phyloP scores from a whole-genome alignment of 1,140 invertebrate species.

The Calliopsis andreniformis region DNA sequence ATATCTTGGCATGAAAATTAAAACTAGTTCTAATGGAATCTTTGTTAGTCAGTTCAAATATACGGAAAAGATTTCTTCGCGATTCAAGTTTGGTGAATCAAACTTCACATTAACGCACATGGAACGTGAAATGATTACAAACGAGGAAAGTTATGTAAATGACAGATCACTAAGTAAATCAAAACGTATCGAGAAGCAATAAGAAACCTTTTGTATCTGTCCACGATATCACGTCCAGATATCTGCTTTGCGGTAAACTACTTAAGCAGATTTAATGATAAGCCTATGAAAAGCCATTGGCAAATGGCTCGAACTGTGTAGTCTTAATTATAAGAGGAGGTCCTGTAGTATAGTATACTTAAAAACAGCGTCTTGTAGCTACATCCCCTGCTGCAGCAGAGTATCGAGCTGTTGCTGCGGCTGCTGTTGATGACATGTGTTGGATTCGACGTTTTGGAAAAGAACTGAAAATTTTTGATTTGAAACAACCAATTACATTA shows the following conservation, averaged over 20 bases:
- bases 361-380: neutral
- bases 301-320: slow-evolving; percentile 44
- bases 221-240: slow-evolving; percentile 58
- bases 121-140: slow-evolving; percentile 49
- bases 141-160: slow-evolving; percentile 34
- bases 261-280: slow-evolving; percentile 64
- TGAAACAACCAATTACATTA: neutral
- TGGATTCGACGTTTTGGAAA: neutral
- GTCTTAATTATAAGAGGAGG: neutral
- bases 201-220: neutral
- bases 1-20: neutral
- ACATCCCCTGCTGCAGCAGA: neutral
- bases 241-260: slow-evolving; percentile 70
- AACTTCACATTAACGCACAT: slow-evolving; percentile 50
- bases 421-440: neutral
- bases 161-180: slow-evolving; percentile 54
- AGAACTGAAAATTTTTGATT: neutral
- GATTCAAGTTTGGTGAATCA: slow-evolving; percentile 51
- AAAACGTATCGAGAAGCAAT: slow-evolving; percentile 58
- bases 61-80: slow-evolving; percentile 42
- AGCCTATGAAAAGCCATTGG: slow-evolving; percentile 43
- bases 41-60: neutral
- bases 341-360: neutral
- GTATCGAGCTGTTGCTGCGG: neutral
- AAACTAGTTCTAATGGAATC: neutral